A percentile compares a stretch with the other conserved stretches of the same genome.
These are phyloP conservation scores for Lophius piscatorius DNA, from an alignment of 2,113 vertebrate genomes.

Conservation along the genomic window DNA sequence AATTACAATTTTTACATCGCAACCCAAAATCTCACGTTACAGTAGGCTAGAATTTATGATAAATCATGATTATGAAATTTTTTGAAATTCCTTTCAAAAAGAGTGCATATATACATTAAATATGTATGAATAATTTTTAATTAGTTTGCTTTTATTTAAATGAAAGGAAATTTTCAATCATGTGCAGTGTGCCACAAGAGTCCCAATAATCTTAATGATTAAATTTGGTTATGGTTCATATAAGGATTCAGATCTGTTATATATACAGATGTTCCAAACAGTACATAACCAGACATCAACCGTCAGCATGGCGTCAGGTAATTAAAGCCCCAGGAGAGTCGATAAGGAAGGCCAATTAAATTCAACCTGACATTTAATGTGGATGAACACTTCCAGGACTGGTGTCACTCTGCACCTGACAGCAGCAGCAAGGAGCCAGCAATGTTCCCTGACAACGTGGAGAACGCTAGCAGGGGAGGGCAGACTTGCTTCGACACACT, in stretches of 20 bases:
- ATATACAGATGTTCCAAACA: constrained; percentile 23
- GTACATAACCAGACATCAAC: neutral
- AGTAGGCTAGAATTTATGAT: too few species aligned
- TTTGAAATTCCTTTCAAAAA: too few species aligned
- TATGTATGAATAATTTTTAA: too few species aligned
- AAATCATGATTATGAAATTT: too few species aligned
- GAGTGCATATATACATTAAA: too few species aligned
- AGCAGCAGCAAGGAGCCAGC: neutral
- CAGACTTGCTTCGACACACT: neutral
- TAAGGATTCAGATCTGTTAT: neutral
- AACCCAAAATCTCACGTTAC: too few species aligned
- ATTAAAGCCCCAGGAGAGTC: constrained; percentile 13
- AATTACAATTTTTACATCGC: too few species aligned
- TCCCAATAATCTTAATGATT: too few species aligned
- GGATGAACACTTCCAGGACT: constrained; percentile 14
- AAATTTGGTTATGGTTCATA: neutral
- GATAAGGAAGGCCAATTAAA: constrained; percentile 43
- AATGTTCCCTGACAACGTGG: constrained; percentile 32
- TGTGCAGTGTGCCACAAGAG: too few species aligned
- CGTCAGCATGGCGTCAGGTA: neutral
- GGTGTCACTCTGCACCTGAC: constrained; percentile 44
- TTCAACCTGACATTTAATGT: constrained; percentile 46
- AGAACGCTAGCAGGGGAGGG: constrained; percentile 14
- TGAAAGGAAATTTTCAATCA: too few species aligned
- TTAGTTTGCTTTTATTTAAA: too few species aligned